These are phyloP conservation scores for Acheta domesticus DNA, from an alignment of 2,888 invertebrate species.

Conservation along the genomic window DNA sequence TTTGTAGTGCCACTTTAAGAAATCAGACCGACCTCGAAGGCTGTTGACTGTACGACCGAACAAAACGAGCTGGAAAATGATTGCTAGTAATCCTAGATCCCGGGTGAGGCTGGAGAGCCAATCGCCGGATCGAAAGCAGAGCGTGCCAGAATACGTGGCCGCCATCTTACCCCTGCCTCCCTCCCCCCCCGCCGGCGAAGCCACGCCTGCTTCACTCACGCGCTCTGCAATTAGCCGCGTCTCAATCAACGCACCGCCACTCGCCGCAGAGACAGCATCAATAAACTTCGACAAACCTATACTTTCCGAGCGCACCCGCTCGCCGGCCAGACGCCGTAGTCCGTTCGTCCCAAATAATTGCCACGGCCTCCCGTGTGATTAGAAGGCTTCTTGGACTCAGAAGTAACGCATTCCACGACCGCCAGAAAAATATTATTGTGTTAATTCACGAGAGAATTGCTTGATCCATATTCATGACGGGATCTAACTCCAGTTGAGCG, in stretches of 20 bases:
- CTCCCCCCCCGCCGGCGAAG: background rate
- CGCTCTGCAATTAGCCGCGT: background rate
- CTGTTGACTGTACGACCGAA: too few relatives aligned
- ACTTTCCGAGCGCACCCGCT: background rate
- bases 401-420: slow-evolving; percentile 18
- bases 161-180: background rate
- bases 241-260: background rate
- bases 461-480: slow-evolving; percentile 9
- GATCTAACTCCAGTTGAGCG: background rate
- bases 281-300: slow-evolving; percentile 18
- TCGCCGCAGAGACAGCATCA: background rate
- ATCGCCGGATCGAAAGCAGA: too few relatives aligned
- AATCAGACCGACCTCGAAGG: too few relatives aligned
- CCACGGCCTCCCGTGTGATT: background rate
- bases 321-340: background rate
- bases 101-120: too few relatives aligned
- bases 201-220: background rate
- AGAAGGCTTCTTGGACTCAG: background rate
- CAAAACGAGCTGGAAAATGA: too few relatives aligned
- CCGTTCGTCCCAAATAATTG: background rate
- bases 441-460: background rate
- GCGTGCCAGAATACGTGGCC: background rate
- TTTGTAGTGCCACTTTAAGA: too few relatives aligned
- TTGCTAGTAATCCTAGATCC: too few relatives aligned
- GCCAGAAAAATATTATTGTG: background rate